Evolutionary conservation across 2,113 vertebrate species (phyloP), one percentile per base, ranked within the genome.

Genomic region (Corynorhinus townsendii): DNA sequence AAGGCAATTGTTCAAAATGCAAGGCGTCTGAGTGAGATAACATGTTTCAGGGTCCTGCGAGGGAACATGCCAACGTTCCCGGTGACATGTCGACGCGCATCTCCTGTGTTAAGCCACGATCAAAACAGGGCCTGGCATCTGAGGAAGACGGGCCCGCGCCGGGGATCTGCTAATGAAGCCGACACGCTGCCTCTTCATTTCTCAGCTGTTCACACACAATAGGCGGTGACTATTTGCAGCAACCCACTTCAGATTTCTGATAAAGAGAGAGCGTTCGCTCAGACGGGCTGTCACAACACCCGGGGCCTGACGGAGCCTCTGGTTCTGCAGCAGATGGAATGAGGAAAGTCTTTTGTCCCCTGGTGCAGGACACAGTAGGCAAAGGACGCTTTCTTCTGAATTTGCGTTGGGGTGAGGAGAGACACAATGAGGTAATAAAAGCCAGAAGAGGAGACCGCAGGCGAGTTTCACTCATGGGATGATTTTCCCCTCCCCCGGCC

Each of bases 301-400:
- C 3, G 3, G 33, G 68, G 38, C 38, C n/a, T 20, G 68, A 69
- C 9, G n/a, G 4, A 10, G 8, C 4, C n/a, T 20, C 14, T 9
- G 19, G n/a, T 10, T 20, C 17, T 0, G 26, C 16, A 2, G 62
- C 33, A 35, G 33, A 9, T 17, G 33, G 66, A 2, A 9, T n/a
- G 4, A 35, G 68, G 68, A 20, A 17, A n/a, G 33, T 16, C 64
- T 7, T n/a, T 33, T 33, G 3, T 68, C 64, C 64, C 64, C 33
- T 7, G 30, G 30, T 17, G 33, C 64, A n/a, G 33, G 33, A 15
- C 64, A 16, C 7, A 35, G 68, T 15, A 20, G n/a, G 66, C 33
- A 35, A 30, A 20, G 68, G n/a, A 11, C 2, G 17, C 68, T 69
- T 15, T 19, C 68, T 19, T 69, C 68, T 35, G 68, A 20, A 10